Percentiles rank a stretch among this genome's conserved stretches.
These are phyloP conservation scores for Phasia obesa DNA, from an alignment of 2,888 invertebrate genomes.

Conservation along the genomic window DNA sequence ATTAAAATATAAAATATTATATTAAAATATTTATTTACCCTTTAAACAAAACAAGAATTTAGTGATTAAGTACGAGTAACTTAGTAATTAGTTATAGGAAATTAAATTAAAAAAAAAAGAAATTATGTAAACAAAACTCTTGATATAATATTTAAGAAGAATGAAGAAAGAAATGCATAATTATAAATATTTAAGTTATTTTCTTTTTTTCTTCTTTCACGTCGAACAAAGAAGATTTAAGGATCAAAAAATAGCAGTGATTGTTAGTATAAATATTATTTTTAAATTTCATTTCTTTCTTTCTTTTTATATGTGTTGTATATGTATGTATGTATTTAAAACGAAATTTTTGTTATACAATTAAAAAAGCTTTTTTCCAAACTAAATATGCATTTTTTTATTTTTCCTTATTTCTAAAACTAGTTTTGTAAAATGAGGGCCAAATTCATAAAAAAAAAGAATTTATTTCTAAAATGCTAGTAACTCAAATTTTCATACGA, in stretches of 20 bases:
- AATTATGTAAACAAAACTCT: slow-evolving; percentile 38
- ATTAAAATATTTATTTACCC: slow-evolving; percentile 70
- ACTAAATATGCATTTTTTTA: slow-evolving; percentile 4
- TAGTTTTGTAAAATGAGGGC: not conserved
- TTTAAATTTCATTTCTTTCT: slow-evolving; percentile 13
- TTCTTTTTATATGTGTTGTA: slow-evolving; percentile 37
- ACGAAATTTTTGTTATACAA: slow-evolving; percentile 40
- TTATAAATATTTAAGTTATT: slow-evolving; percentile 58
- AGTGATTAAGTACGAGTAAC: slow-evolving; percentile 62
- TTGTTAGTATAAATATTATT: slow-evolving; percentile 66
- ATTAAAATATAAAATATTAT: slow-evolving; percentile 52
- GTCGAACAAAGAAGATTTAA: slow-evolving; percentile 47
- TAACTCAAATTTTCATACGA: too few species aligned
- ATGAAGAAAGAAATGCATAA: slow-evolving; percentile 8
- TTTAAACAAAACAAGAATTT: slow-evolving; percentile 65
- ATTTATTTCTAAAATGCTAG: too few species aligned
- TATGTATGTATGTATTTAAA: slow-evolving; percentile 47
- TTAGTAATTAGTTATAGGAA: slow-evolving; percentile 47
- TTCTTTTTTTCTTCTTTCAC: slow-evolving; percentile 38
- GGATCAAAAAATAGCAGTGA: slow-evolving; percentile 68
- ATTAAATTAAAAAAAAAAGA: slow-evolving; percentile 43
- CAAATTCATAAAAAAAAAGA: too few species aligned
- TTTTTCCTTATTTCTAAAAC: not conserved
- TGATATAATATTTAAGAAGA: slow-evolving; percentile 57
- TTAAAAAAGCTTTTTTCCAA: slow-evolving; percentile 32